phyloP scores from a whole-genome alignment of 2,113 vertebrate species.

The Atlantisia rogersi region DNA sequence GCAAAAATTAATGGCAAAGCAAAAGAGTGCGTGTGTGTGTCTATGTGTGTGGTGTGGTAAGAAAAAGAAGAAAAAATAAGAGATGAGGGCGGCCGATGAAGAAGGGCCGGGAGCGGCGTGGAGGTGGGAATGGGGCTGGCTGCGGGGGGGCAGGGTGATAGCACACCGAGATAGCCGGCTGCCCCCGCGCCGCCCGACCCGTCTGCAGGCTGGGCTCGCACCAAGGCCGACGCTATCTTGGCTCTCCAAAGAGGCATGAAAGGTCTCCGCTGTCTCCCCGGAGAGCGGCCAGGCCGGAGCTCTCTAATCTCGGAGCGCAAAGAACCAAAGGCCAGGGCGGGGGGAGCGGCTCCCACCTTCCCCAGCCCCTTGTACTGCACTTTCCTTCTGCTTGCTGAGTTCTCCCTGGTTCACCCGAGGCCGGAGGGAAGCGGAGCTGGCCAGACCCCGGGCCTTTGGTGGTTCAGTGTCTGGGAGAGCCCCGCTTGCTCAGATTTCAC shows the following conservation, averaged over 20 bases:
- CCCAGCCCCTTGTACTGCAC: neutral
- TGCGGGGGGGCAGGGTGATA: neutral
- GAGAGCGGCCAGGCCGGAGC: neutral
- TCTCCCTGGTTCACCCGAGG: neutral
- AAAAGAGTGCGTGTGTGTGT: neutral
- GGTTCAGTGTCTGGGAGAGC: neutral
- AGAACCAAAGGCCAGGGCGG: neutral
- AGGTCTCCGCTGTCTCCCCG: constrained; percentile 25
- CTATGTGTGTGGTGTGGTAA: too few relatives aligned
- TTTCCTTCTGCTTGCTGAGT: neutral
- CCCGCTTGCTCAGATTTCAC: constrained; percentile 11
- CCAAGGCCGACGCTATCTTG: constrained; percentile 41
- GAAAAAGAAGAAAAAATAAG: fast-evolving
- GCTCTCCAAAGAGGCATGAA: constrained; percentile 56
- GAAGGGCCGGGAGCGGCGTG: neutral
- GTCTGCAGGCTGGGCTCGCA: constrained; percentile 11
- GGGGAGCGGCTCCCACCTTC: neutral
- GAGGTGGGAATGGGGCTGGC: neutral
- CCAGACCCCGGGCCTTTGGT: neutral
- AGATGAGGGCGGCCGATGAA: neutral
- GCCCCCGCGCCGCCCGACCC: constrained; percentile 16
- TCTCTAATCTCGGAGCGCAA: constrained; percentile 10
- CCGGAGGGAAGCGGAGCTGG: neutral
- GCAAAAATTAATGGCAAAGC: neutral
- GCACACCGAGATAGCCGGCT: constrained; percentile 21